Evolutionary conservation across 2,797 vertebrate genomes (phyloP), one percentile per base, ranked within the genome.

Genomic region (Lithobates pipiens): DNA sequence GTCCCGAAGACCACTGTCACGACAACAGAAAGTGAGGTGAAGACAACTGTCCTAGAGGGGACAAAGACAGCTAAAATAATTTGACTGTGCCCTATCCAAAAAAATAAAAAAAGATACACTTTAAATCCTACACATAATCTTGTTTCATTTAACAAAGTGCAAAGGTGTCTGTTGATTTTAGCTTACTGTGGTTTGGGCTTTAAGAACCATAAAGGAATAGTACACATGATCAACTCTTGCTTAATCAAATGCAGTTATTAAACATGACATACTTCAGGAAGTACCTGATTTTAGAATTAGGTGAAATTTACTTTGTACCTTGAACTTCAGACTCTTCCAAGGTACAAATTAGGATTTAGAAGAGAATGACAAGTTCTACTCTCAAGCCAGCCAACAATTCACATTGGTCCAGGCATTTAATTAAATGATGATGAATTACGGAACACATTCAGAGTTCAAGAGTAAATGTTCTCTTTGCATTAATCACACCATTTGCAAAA

Each of bases 341-440:
- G 27, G 54, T 61, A 27, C 27, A 32, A 69, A 69, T 69, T 27
- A 69, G 25, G 27, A 69, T 69, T 69, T 69, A 34, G 67, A 69
- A 69, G 67, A 69, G 13, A 69, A 69, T 69, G 67, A 69, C 67
- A 69, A 34, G 25, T 32, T 69, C 16, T 69, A 16, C 67, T 69
- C 67, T 32, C 25, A 69, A 69, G 25, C 32, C 67, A 69, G 67
- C 67, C 25, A 69, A 34, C 11, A 69, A 27, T 27, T 69, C 11
- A 69, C 25, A 69, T 32, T 69, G 67, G 32, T 69, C 32, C 25
- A 69, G 32, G 16, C 67, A 27, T 27, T 69, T 69, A 61, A 27
- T 69, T 69, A 69, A 69, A 69, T 61, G 54, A 61, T 69, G 32
- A 69, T 69, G 67, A 69, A 69, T 34, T 69, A 69, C 67, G 11